Percentiles rank a stretch among this genome's conserved stretches.
Evolutionary conservation across 1,140 invertebrate genomes (phyloP).

Genomic region (Drosophila burlai): DNA sequence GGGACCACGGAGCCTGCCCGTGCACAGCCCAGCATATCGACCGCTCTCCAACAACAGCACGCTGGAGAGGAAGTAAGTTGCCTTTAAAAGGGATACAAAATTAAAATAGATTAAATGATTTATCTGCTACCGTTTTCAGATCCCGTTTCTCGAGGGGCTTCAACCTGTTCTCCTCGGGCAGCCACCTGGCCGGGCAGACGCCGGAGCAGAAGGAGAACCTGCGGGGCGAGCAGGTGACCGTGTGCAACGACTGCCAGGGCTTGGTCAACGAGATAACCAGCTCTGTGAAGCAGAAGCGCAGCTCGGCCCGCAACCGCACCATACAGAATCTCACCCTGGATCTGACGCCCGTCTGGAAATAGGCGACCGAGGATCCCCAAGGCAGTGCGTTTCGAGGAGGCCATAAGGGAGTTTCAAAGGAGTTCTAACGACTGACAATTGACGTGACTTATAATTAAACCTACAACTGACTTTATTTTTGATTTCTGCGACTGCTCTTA

Average conservation of each 20-base stretch:
- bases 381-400: conserved; percentile 27
- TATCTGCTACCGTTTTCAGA: conserved; percentile 41
- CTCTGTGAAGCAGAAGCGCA: conserved; percentile 91
- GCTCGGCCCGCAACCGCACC: conserved; percentile 91
- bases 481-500: conserved; percentile 24
- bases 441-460: conserved; percentile 20
- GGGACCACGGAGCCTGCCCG: conserved; percentile 86
- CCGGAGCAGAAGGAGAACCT: conserved; percentile 87
- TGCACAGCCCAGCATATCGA: conserved; percentile 80
- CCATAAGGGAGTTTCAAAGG: conserved; percentile 4
- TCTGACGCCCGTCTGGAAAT: conserved; percentile 91
- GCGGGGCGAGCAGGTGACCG: conserved; percentile 93
- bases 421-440: conserved; percentile 35
- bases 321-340: conserved; percentile 92
- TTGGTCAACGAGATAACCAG: conserved; percentile 97
- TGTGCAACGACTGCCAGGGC: conserved; percentile 97
- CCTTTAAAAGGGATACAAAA: neutral
- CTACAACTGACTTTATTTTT: conserved; percentile 17
- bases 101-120: no score
- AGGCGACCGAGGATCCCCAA: conserved; percentile 10
- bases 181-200: conserved; percentile 81
- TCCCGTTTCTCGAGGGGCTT: conserved; percentile 86
- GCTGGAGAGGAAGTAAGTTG: conserved; percentile 86
- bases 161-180: conserved; percentile 85
- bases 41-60: conserved; percentile 85